Conservation (phyloP, 2,113 vertebrate species). For the Pelobates fuscus region DNA sequence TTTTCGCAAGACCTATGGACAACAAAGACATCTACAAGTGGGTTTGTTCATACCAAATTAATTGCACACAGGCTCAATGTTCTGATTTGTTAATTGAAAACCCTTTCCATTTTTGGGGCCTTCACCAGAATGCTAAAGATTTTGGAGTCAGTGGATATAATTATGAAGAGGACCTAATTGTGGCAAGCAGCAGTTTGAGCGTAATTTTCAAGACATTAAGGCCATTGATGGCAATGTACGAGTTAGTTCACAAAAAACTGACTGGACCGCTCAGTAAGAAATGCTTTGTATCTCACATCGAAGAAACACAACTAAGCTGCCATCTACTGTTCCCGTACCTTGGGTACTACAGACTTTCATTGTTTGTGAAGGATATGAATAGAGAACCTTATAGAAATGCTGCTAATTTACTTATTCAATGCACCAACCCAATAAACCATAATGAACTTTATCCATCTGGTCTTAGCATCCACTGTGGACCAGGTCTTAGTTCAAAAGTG, state of each 20-base stretch:
- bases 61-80: conserved; percentile 57
- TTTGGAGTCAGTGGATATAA: conserved; percentile 66
- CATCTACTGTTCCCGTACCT: conserved; percentile 66
- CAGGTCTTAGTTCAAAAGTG: conserved; percentile 64
- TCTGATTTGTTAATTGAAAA: conserved; percentile 67
- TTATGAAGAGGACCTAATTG: conserved; percentile 56
- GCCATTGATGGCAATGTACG: conserved; percentile 66
- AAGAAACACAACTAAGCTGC: conserved; percentile 68
- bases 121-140: conserved; percentile 59
- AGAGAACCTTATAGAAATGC: conserved; percentile 66
- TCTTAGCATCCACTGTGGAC: conserved; percentile 68
- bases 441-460: conserved; percentile 68
- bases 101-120: conserved; percentile 75
- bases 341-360: conserved; percentile 71
- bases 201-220: conserved; percentile 63
- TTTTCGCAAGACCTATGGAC: conserved; percentile 65
- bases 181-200: conserved; percentile 61
- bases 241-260: conserved; percentile 65
- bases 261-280: conserved; percentile 62
- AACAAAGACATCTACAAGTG: conserved; percentile 62
- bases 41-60: conserved; percentile 76
- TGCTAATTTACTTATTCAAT: conserved; percentile 72
- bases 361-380: conserved; percentile 72
- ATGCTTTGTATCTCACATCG: conserved; percentile 70
- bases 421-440: conserved; percentile 54